Percentiles rank a stretch among this genome's conserved stretches.
phyloP scores from a whole-genome alignment of 1,140 invertebrate species.

The Idris sp. region DNA sequence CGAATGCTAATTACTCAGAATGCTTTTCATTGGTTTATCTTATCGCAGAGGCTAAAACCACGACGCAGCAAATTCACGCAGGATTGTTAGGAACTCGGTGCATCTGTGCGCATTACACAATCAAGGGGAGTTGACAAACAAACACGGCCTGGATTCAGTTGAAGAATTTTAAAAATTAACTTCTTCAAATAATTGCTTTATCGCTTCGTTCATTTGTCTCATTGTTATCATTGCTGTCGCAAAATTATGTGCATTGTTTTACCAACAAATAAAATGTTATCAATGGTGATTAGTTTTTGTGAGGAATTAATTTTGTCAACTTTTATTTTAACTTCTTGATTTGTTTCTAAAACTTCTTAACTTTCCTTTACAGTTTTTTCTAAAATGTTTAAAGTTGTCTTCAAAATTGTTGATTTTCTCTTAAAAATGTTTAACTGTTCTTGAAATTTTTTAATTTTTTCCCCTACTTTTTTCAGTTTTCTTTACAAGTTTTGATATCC shows the following conservation, averaged over 20 bases:
- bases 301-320: too few relatives aligned
- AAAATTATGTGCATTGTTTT: neutral
- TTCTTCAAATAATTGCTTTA: conserved; percentile 16
- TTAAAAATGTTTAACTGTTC: too few relatives aligned
- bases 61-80: conserved; percentile 36
- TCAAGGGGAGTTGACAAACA: conserved; percentile 37
- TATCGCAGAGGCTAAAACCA: conserved; percentile 52
- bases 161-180: conserved; percentile 16
- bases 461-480: too few relatives aligned
- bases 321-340: too few relatives aligned
- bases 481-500: too few relatives aligned
- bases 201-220: neutral
- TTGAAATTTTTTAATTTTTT: too few relatives aligned
- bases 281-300: too few relatives aligned
- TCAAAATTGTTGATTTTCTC: too few relatives aligned
- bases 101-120: conserved; percentile 40
- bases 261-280: too few relatives aligned
- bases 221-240: neutral
- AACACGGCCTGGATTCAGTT: conserved; percentile 14
- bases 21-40: conserved; percentile 53
- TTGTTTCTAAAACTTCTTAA: too few relatives aligned
- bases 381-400: too few relatives aligned
- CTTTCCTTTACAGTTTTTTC: too few relatives aligned
- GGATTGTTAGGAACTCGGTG: conserved; percentile 38
- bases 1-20: conserved; percentile 56